Evolutionary conservation across 2,888 invertebrate species (phyloP).

Genomic region (Drosophila emarginata): DNA sequence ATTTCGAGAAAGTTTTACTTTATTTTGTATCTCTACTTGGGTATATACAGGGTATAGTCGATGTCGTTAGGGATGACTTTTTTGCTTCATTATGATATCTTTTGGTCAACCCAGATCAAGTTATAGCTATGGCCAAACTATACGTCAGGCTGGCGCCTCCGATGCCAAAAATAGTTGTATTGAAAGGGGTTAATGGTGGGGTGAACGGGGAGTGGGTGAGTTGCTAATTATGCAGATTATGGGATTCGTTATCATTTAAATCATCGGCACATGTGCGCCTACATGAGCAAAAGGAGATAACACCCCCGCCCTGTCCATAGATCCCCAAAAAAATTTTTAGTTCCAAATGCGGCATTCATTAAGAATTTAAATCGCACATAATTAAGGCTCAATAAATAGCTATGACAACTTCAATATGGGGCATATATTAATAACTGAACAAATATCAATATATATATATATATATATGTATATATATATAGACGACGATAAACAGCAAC

Average conservation of each 20-base stretch:
- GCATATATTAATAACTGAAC: slow-evolving; percentile 51
- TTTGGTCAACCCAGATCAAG: neutral
- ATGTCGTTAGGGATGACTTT: too few species aligned
- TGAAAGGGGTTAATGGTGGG: too few species aligned
- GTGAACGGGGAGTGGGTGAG: neutral
- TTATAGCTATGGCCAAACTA: neutral
- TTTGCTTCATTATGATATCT: neutral
- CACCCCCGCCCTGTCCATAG: neutral
- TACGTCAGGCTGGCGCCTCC: slow-evolving; percentile 41
- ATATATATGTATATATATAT: too few species aligned
- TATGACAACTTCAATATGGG: slow-evolving; percentile 65
- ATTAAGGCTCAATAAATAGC: slow-evolving; percentile 74
- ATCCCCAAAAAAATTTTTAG: neutral
- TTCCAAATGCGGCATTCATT: slow-evolving; percentile 67
- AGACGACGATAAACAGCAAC: too few species aligned
- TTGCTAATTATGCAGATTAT: slow-evolving; percentile 58
- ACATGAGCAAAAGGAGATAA: slow-evolving; percentile 6
- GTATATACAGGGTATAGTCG: too few species aligned
- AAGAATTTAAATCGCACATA: slow-evolving; percentile 74
- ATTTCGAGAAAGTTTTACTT: too few species aligned
- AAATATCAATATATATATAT: slow-evolving; percentile 18
- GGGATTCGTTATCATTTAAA: slow-evolving; percentile 70
- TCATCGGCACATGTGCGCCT: slow-evolving; percentile 64
- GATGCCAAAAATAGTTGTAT: slow-evolving; percentile 28
- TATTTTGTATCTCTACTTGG: too few species aligned